A percentile compares a stretch with the other conserved stretches of the same genome.
Conservation (phyloP, 2,888 invertebrate species). For the Ennomos quercinarius region DNA sequence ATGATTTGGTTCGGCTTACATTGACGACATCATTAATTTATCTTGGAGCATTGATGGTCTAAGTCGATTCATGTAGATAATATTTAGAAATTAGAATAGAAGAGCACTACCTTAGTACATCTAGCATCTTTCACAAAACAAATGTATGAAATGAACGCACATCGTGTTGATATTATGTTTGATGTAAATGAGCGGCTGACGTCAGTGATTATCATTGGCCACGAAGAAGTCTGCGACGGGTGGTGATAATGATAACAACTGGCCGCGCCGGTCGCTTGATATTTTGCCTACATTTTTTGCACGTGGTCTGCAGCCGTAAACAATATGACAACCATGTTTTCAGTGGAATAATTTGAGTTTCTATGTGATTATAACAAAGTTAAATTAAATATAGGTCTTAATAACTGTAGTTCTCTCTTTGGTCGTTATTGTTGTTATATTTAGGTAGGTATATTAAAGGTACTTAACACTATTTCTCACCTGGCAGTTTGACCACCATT, state of each 20-base stretch:
- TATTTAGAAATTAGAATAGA: no score
- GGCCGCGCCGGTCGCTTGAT: constrained; percentile 56
- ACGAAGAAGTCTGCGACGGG: constrained; percentile 56
- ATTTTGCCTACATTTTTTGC: constrained; percentile 46
- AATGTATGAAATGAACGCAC: no score
- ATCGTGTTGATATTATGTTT: constrained; percentile 8
- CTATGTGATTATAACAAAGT: not conserved
- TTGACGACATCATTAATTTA: no score
- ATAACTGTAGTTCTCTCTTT: no score
- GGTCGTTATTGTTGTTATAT: no score
- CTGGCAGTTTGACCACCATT: constrained; percentile 85
- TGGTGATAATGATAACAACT: constrained; percentile 57
- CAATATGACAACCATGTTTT: constrained; percentile 40
- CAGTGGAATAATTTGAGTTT: constrained; percentile 23
- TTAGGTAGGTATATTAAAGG: not conserved
- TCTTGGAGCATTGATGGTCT: no score
- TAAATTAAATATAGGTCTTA: no score
- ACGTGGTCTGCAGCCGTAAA: constrained; percentile 51
- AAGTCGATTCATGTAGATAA: no score
- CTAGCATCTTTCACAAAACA: not conserved
- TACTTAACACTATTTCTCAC: constrained; percentile 55
- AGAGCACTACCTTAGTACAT: not conserved
- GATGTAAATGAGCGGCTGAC: constrained; percentile 42
- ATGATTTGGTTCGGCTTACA: no score
- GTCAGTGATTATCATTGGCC: constrained; percentile 51